A percentile compares a stretch with the other conserved stretches of the same genome.
These are phyloP conservation scores for Gibbula magus DNA, from an alignment of 2,888 invertebrate species.

Conservation along the genomic window DNA sequence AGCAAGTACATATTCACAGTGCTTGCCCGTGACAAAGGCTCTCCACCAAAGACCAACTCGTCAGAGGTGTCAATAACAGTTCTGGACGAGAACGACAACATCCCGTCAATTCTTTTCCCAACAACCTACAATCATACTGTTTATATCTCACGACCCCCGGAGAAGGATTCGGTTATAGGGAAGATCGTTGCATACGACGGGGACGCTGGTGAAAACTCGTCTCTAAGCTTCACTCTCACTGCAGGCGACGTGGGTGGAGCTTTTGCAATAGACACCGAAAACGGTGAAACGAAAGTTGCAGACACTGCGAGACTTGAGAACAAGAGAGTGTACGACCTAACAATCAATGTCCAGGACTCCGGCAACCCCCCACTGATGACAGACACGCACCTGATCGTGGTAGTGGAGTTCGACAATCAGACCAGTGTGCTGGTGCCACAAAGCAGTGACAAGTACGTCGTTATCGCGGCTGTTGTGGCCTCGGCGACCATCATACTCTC, in stretches of 20 bases:
- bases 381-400: slow-evolving; percentile 37
- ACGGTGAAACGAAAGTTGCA: slow-evolving; percentile 11
- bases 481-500: slow-evolving; percentile 43
- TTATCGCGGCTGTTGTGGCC: slow-evolving; percentile 45
- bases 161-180: slow-evolving; percentile 14
- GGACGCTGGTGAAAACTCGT: slow-evolving; percentile 10
- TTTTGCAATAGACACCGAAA: slow-evolving; percentile 13
- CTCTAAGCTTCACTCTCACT: slow-evolving; percentile 5
- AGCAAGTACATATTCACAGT: slow-evolving; percentile 26
- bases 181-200: slow-evolving; percentile 26
- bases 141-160: slow-evolving; percentile 4
- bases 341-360: slow-evolving; percentile 36
- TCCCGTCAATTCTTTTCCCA: slow-evolving; percentile 22
- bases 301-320: slow-evolving; percentile 26
- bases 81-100: slow-evolving; percentile 25
- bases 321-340: slow-evolving; percentile 34
- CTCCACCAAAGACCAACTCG: slow-evolving; percentile 22
- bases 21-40: slow-evolving; percentile 25
- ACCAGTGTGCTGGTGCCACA: slow-evolving; percentile 16
- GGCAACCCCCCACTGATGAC: slow-evolving; percentile 33
- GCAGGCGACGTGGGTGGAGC: neutral
- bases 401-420: slow-evolving; percentile 39
- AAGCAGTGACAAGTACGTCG: slow-evolving; percentile 31
- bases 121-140: slow-evolving; percentile 20
- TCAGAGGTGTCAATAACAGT: slow-evolving; percentile 19